A percentile compares a stretch with the other conserved stretches of the same genome.
Conservation (phyloP, 2,113 vertebrate species). For the Myrmecophaga tridactyla region DNA sequence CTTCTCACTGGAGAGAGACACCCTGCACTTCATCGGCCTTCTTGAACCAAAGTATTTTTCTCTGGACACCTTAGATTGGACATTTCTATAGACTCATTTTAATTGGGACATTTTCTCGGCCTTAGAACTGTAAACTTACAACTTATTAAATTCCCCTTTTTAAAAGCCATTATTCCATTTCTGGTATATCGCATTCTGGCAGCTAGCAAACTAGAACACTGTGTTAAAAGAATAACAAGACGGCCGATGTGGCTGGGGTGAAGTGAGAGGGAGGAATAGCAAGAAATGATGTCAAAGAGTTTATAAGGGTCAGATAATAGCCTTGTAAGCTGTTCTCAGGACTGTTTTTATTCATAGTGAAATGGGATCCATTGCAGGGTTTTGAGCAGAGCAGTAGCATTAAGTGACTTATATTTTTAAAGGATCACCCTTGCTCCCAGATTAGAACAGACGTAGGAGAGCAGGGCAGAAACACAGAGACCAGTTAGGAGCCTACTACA, state of each 20-base stretch:
- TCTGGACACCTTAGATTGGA: no score
- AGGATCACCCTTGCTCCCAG: not conserved
- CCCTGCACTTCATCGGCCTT: no score
- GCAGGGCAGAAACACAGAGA: not conserved
- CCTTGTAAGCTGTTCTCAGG: not conserved
- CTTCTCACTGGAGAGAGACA: no score
- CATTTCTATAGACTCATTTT: no score
- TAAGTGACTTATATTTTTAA: not conserved
- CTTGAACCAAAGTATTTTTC: no score
- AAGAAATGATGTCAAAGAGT: not conserved
- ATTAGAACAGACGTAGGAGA: not conserved
- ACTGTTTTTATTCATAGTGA: not conserved
- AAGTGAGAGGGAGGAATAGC: not conserved
- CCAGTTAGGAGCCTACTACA: not conserved
- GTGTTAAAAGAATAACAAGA: not conserved
- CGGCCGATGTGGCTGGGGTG: not conserved
- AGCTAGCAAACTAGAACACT: no score
- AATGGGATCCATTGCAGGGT: not conserved
- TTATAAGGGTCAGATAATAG: not conserved
- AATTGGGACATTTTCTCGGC: no score
- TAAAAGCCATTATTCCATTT: no score
- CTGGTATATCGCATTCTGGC: no score
- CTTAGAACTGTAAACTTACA: no score
- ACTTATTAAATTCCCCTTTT: no score
- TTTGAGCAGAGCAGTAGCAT: not conserved